Evolutionary conservation across 2,888 invertebrate genomes (phyloP), one percentile per base, ranked within the genome.

Genomic region (Ischnura elegans): DNA sequence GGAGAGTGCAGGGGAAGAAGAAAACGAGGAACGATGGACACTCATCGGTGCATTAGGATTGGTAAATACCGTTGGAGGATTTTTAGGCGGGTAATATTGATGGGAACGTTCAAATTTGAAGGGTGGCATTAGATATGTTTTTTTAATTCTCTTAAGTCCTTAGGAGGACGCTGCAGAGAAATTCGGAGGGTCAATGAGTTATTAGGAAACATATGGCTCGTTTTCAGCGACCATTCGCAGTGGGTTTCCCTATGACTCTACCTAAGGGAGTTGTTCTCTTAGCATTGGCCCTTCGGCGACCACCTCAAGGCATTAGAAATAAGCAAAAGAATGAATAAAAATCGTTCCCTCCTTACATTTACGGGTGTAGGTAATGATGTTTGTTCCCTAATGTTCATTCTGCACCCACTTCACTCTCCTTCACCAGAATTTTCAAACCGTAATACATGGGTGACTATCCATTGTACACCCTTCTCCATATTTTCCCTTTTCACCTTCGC

Each of bases 21-120:
- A 61, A 61, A 61, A 61, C 61, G n/a, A n/a, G 61, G 61, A 61
- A 61, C 25, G 61, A 61, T 61, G 61, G 61, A 61, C 61, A 61
- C 16, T 61, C 61, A 61, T 61, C 61, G n/a, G 25, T 61, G 61
- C 61, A n/a, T 61, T 25, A 61, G 61, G 61, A n/a, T 61, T 61
- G 61, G 61, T 25, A 61, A 61, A 61, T 61, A 61, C 61, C 8
- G 61, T 25, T 61, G 61, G 61, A 61, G 61, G 61, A 61, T 61
- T 61, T 61, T 61, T 61, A 61, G 61, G 61, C 8, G 61, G 61
- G 61, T 61, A n/a, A 61, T 61, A 61, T 25, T 25, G 61, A 61
- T n/a, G n/a, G 21, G 61, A 61, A 61, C 61, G 61, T 61, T 61
- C 61, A 61, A 61, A 61, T 61, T 61, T 8, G 8, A 61, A 61